Evolutionary conservation across 2,888 invertebrate species (phyloP).

Genomic region (Sminthurinus aureus): DNA sequence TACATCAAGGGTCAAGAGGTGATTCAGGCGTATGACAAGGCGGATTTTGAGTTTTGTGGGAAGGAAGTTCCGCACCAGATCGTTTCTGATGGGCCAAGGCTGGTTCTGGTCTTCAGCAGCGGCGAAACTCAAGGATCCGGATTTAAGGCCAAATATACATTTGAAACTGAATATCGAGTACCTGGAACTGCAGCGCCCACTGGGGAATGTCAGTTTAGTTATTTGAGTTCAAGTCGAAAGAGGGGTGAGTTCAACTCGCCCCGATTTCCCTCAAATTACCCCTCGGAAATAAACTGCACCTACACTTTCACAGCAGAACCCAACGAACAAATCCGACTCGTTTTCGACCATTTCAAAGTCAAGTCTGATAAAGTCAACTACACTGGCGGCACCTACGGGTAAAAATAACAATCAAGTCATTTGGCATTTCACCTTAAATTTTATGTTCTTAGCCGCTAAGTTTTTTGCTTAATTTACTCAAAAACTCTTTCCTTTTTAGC

Average conservation of each 20-base stretch:
- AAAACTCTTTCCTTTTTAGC: conserved; percentile 37
- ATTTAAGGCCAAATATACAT: conserved; percentile 86
- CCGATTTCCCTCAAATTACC: conserved; percentile 95
- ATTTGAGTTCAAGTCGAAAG: conserved; percentile 85
- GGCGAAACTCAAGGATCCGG: conserved; percentile 89
- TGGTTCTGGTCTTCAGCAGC: conserved; percentile 94
- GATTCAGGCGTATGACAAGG: conserved; percentile 90
- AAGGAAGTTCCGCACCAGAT: conserved; percentile 80
- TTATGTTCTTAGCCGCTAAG: background rate
- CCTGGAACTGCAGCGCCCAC: conserved; percentile 93
- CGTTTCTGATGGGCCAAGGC: conserved; percentile 86
- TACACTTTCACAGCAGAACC: conserved; percentile 87
- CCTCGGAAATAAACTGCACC: conserved; percentile 92
- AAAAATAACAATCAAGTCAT: conserved; percentile 59
- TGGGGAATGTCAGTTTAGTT: conserved; percentile 88
- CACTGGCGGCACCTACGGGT: conserved; percentile 76
- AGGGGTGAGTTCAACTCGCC: conserved; percentile 95
- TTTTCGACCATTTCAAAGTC: conserved; percentile 91
- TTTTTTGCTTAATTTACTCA: background rate
- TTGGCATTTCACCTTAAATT: conserved; percentile 23
- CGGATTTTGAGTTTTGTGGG: conserved; percentile 92
- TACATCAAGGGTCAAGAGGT: conserved; percentile 92
- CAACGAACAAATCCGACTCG: conserved; percentile 88
- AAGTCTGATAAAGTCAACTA: conserved; percentile 81
- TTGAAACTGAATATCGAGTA: conserved; percentile 91